A percentile compares a stretch with the other conserved stretches of the same genome.
These are phyloP conservation scores for Danio jaintianensis DNA, from an alignment of 2,797 vertebrate species.

Conservation along the genomic window DNA sequence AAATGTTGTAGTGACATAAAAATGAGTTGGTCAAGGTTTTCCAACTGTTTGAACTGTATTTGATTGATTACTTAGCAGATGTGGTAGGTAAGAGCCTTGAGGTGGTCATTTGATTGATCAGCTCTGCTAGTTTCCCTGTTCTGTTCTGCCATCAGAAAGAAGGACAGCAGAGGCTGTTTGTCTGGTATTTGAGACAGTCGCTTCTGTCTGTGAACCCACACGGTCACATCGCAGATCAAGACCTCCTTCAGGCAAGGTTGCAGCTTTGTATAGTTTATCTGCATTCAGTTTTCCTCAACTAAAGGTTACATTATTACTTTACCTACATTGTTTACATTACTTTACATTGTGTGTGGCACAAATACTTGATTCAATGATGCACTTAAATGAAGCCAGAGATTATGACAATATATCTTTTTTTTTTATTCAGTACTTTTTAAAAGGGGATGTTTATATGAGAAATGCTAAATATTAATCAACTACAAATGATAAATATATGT, in stretches of 20 bases:
- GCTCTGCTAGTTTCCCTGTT: slow-evolving; percentile 14
- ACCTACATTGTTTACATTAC: slow-evolving; percentile 33
- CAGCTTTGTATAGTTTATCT: slow-evolving; percentile 73
- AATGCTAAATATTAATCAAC: too few relatives aligned
- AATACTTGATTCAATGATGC: too few relatives aligned
- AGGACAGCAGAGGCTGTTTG: slow-evolving; percentile 25
- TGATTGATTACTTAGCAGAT: slow-evolving; percentile 5
- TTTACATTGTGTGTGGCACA: too few relatives aligned
- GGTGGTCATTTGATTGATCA: slow-evolving; percentile 17
- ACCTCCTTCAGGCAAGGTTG: slow-evolving; percentile 85
- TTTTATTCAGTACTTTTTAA: too few relatives aligned
- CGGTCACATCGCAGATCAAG: slow-evolving; percentile 86
- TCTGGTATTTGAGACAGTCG: slow-evolving; percentile 38
- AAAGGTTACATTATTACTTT: slow-evolving; percentile 87
- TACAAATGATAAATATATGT: too few relatives aligned
- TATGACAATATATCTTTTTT: too few relatives aligned
- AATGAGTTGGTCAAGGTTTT: neutral
- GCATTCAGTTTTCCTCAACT: slow-evolving; percentile 84
- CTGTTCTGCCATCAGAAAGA: neutral
- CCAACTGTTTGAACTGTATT: neutral
- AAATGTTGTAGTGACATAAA: neutral
- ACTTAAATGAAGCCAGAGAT: too few relatives aligned
- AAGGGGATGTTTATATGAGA: too few relatives aligned
- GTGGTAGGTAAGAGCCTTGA: slow-evolving; percentile 20
- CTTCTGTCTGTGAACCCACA: slow-evolving; percentile 63